Evolutionary conservation across 1,140 invertebrate species (phyloP), one percentile per base, ranked within the genome.

Genomic region (Hyphantria cunea): DNA sequence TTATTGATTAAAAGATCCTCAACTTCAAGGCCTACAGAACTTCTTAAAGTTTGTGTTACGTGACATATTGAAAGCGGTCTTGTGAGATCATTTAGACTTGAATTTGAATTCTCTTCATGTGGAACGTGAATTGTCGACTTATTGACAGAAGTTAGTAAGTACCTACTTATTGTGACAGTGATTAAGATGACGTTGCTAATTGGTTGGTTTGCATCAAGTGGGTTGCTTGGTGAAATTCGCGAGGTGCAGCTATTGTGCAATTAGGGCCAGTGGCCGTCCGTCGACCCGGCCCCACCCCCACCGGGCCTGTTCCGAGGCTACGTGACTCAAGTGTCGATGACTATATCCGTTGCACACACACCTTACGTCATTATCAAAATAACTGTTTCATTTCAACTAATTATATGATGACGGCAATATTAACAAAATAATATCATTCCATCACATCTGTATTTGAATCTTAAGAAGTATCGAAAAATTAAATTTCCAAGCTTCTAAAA

Each of bases 211-310:
- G 58, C 54, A 58, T 39, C 54, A 56, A 70, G 55, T 66, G 72
- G 41, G 47, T 32, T 41, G 54, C 42, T 58, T 70, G 48, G 70
- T 61, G 71, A 74, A 71, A 68, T 70, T 80, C 64, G 70, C 66
- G 68, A 60, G 68, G 58, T 79, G 76, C 78, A 72, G 78, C 72
- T 70, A 81, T 88, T 84, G 73, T 80, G 70, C 76, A 80, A 86
- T 85, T 80, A 84, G 78, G 78, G 78, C 71, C 76, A 70, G 73
- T 66, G 66, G 55, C 52, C 50, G 61, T 61, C 70, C 75, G 53
- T 76, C 74, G 81, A 85, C 73, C 76, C 67, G 13, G 67, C 75
- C 72, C 75, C 80, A 76, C 74, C 82, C 75, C 33, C 75, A 73
- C 64, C 66, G 54, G 72, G 66, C 70, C 59, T 62, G 69, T 55